phyloP scores from a whole-genome alignment of 2,888 invertebrate species.

The Orthonychiurus folsomi region DNA sequence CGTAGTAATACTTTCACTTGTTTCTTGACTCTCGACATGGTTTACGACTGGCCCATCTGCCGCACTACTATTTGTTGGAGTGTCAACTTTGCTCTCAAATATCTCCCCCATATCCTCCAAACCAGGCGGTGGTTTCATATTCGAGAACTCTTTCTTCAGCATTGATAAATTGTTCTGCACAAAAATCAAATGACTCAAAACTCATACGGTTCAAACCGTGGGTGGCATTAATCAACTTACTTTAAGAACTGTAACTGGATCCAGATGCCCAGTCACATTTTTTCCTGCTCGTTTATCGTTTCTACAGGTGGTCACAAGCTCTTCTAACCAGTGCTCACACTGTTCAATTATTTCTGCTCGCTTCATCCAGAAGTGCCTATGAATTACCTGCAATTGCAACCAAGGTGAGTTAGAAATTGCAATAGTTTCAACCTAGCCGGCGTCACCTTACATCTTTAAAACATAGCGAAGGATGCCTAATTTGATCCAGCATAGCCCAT shows the following conservation, averaged over 20 bases:
- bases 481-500: constrained; percentile 94
- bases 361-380: constrained; percentile 90
- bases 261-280: constrained; percentile 36
- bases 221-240: constrained; percentile 20
- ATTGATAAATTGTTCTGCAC: constrained; percentile 71
- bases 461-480: constrained; percentile 78
- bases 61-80: too few relatives aligned
- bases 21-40: too few relatives aligned
- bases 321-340: constrained; percentile 81
- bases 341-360: constrained; percentile 80
- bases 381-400: constrained; percentile 59
- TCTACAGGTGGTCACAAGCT: constrained; percentile 63
- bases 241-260: constrained; percentile 39
- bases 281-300: constrained; percentile 62
- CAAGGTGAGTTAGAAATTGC: constrained; percentile 3
- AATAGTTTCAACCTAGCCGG: neutral
- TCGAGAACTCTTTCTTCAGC: constrained; percentile 74
- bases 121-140: constrained; percentile 68
- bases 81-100: too few relatives aligned
- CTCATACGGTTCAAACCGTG: neutral
- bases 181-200: constrained; percentile 6
- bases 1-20: too few relatives aligned
- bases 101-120: constrained; percentile 59
- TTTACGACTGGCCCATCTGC: too few relatives aligned
- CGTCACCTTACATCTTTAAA: constrained; percentile 70